Base-by-base conservation (phyloP, 2,797 vertebrate genomes). In the Crocodylus rhombifer region DNA sequence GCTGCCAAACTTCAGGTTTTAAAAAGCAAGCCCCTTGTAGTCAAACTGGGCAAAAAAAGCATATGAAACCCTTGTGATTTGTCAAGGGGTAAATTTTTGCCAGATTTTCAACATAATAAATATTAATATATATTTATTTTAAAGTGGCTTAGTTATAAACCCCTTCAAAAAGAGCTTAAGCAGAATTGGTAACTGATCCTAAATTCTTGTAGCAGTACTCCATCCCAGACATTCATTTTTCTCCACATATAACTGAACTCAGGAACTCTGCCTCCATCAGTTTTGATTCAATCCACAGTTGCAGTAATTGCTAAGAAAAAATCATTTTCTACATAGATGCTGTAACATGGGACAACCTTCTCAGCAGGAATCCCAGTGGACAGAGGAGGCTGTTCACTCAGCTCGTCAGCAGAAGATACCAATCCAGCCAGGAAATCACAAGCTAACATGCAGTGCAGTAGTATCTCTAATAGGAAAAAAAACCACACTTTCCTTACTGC, bases 291-390 rank as follows among this genome's bases (percentile, higher is more conserved):
- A 90, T 75, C 61, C 55, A n/a, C 88, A 82, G 86, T 93, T 86
- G 87, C 58, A 92, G 87, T 61, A 82, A 92, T 28, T 88, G 95
- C 73, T 0, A 2, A 87, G 82, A 20, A 18, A 63, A 80, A 73
- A 91, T 91, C 91, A 93, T 95, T 94, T 94, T 87, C 84, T 23
- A 13, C 71, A 74, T 82, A 87, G 94, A 95, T 95, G 80, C 67
- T 36, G 2, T 14, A 83, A 23, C n/a, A 69, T 12, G 14, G 51
- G 77, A 67, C 90, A 91, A 42, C 55, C 90, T 85, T 76, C 1
- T 1, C 84, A 57, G 84, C 87, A 69, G 1, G 16, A 51, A 63
- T 25, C 77, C 86, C 86, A 0, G 51, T 80, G 82, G 91, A 62
- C 1, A 0, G 80, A 71, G 18, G 7, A 42, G 75, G 88, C 76